phyloP scores from a whole-genome alignment of 2,113 vertebrate genomes.

The Barbus barbus region DNA sequence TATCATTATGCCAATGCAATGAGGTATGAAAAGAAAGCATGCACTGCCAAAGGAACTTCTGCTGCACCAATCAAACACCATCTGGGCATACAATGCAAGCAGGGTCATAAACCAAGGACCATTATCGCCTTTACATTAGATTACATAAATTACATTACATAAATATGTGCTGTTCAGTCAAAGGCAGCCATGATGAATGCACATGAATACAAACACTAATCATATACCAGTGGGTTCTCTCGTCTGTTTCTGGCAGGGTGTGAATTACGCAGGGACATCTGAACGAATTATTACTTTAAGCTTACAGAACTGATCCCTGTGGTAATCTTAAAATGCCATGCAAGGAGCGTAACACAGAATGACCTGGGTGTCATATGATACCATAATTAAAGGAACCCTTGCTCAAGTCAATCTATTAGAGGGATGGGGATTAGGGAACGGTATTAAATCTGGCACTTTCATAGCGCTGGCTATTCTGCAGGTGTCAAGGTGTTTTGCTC shows the following conservation, averaged over 20 bases:
- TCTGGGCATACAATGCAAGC: slow-evolving; percentile 72
- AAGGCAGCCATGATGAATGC: slow-evolving; percentile 66
- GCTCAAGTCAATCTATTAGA: slow-evolving; percentile 73
- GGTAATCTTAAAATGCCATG: slow-evolving; percentile 63
- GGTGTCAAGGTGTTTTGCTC: slow-evolving; percentile 41
- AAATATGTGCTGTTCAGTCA: slow-evolving; percentile 72
- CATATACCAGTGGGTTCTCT: slow-evolving; percentile 50
- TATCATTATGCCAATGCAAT: slow-evolving; percentile 88
- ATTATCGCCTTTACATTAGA: slow-evolving; percentile 72
- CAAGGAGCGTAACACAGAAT: slow-evolving; percentile 69
- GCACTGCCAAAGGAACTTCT: slow-evolving; percentile 65
- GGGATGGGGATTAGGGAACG: slow-evolving; percentile 68
- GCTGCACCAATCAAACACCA: slow-evolving; percentile 65
- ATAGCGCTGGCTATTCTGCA: slow-evolving; percentile 45
- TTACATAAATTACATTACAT: slow-evolving; percentile 70
- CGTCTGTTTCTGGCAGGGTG: slow-evolving; percentile 54
- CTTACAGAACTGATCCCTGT: slow-evolving; percentile 68
- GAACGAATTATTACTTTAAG: slow-evolving; percentile 63
- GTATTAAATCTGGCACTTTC: slow-evolving; percentile 59
- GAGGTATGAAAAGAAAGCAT: slow-evolving; percentile 66
- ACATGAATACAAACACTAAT: slow-evolving; percentile 63
- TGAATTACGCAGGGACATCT: slow-evolving; percentile 62
- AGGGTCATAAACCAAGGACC: slow-evolving; percentile 72
- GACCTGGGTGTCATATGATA: slow-evolving; percentile 70
- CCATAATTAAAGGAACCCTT: slow-evolving; percentile 75